These are phyloP conservation scores for Stratiomys singularior DNA, from an alignment of 2,888 invertebrate genomes.

Conservation along the genomic window DNA sequence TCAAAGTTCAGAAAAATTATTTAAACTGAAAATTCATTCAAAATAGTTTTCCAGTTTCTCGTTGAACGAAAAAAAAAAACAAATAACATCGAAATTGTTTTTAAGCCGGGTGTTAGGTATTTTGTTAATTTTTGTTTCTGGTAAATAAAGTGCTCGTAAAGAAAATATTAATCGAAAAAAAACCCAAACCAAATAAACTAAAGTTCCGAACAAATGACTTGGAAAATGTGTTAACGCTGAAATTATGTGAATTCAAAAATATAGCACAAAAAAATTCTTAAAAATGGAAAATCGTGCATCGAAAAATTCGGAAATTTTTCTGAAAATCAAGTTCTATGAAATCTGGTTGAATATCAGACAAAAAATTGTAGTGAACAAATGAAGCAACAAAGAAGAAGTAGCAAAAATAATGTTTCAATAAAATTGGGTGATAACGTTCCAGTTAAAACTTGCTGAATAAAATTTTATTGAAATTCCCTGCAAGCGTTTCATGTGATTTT, in stretches of 20 bases:
- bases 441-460: too few species aligned
- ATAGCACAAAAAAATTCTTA: neutral
- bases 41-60: neutral
- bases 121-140: too few species aligned
- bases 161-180: too few species aligned
- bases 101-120: too few species aligned
- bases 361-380: conserved; percentile 15
- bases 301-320: neutral
- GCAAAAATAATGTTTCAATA: too few species aligned
- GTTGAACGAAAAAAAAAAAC: neutral
- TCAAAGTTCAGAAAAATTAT: neutral
- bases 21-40: neutral
- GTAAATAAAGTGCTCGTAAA: too few species aligned
- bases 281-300: conserved; percentile 25
- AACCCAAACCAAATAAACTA: too few species aligned
- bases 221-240: too few species aligned
- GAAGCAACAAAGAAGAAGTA: too few species aligned
- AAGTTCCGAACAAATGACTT: too few species aligned
- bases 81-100: neutral
- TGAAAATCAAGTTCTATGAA: conserved; percentile 34
- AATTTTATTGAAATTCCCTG: neutral
- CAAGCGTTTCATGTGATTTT: neutral
- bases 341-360: conserved; percentile 26
- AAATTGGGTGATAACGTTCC: too few species aligned
- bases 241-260: too few species aligned